Conservation (phyloP, 2,888 invertebrate species). For the Sinelater perroti region DNA sequence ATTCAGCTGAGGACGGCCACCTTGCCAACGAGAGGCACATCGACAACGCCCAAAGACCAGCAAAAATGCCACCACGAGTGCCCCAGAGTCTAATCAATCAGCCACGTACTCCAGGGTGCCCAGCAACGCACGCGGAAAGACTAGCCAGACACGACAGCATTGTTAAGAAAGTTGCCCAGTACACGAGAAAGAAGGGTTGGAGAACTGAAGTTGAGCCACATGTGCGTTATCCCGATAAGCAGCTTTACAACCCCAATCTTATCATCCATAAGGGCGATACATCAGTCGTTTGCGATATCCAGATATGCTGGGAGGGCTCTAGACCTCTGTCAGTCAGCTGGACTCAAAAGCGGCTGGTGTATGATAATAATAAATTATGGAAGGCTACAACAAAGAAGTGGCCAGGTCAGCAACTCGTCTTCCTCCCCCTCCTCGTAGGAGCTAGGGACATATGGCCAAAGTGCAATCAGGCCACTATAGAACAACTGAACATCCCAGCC, state of each 20-base stretch:
- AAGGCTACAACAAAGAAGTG: conserved; percentile 17
- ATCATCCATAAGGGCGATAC: background rate
- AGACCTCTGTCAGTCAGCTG: background rate
- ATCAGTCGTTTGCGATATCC: background rate
- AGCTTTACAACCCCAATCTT: background rate
- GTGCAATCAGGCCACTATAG: background rate
- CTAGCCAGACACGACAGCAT: background rate
- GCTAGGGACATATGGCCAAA: conserved; percentile 16
- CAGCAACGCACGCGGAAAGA: background rate
- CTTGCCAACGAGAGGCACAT: conserved; percentile 30
- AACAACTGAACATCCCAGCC: background rate
- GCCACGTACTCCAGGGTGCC: conserved; percentile 4
- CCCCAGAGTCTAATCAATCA: background rate
- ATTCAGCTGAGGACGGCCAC: too few relatives aligned
- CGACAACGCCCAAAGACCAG: background rate
- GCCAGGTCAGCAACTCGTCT: background rate
- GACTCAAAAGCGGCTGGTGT: conserved; percentile 15
- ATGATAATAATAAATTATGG: conserved; percentile 19
- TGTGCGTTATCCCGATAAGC: background rate
- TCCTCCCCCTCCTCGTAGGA: background rate
- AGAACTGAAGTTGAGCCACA: background rate
- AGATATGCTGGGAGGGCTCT: conserved; percentile 8
- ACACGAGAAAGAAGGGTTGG: conserved; percentile 1
- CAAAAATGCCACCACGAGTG: background rate
- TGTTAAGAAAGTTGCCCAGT: conserved; percentile 1